Evolutionary conservation across 1,140 invertebrate species (phyloP).

Genomic region (Drosophila pseudoananassae): DNA sequence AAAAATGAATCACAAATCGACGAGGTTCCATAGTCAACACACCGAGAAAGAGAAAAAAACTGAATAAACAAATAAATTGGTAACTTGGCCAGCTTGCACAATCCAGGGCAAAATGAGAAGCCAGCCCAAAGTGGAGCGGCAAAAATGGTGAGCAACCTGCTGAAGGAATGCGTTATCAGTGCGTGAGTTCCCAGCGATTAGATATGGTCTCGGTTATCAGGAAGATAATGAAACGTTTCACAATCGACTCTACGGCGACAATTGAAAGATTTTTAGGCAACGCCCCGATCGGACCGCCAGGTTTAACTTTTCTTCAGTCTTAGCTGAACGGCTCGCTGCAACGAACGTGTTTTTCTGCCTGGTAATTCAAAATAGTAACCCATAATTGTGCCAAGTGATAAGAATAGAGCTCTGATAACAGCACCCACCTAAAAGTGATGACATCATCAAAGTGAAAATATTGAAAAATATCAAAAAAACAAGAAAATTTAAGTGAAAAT

Average conservation of each 20-base stretch:
- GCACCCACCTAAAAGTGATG: constrained; percentile 35
- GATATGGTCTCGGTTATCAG: constrained; percentile 56
- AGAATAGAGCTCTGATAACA: constrained; percentile 48
- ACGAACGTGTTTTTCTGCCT: constrained; percentile 76
- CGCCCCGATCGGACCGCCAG: constrained; percentile 55
- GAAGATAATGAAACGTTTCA: constrained; percentile 64
- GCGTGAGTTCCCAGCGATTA: constrained; percentile 52
- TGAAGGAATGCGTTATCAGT: constrained; percentile 67
- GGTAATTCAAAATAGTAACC: constrained; percentile 53
- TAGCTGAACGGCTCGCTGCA: constrained; percentile 68
- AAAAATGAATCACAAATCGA: constrained; percentile 69
- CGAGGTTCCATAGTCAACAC: constrained; percentile 49
- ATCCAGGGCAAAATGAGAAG: constrained; percentile 19
- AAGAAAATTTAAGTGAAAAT: constrained; percentile 28
- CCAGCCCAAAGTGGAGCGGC: not conserved
- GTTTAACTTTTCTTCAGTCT: constrained; percentile 62
- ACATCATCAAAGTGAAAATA: constrained; percentile 74
- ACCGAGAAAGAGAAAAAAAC: not conserved
- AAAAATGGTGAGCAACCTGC: constrained; percentile 19
- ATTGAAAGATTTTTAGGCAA: constrained; percentile 69
- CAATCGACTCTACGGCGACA: constrained; percentile 65
- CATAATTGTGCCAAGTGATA: constrained; percentile 38
- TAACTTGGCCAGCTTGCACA: constrained; percentile 60
- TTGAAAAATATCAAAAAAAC: constrained; percentile 40
- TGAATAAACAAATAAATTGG: constrained; percentile 60